phyloP scores from a whole-genome alignment of 2,888 invertebrate species.

The Cantharis rufa region DNA sequence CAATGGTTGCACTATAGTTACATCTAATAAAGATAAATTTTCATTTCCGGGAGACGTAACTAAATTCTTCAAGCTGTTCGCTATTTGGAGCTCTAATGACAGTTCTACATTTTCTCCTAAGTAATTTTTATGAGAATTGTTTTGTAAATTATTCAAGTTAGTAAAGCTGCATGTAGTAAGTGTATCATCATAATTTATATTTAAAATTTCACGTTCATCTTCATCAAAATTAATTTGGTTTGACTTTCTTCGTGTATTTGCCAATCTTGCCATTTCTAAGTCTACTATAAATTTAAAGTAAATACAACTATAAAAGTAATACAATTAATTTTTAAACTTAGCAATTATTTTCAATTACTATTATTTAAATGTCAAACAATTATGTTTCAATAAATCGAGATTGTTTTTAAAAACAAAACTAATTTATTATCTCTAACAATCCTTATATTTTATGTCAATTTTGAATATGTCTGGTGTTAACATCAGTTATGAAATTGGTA shows the following conservation, averaged over 20 bases:
- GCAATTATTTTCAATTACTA: background rate
- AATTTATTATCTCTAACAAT: background rate
- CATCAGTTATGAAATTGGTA: conserved; percentile 35
- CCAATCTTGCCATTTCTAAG: background rate
- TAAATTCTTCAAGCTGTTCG: conserved; percentile 45
- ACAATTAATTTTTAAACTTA: background rate
- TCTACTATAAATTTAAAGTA: background rate
- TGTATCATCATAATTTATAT: conserved; percentile 14
- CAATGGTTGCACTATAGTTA: conserved; percentile 50
- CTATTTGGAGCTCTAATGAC: conserved; percentile 50
- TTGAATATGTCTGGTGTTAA: conserved; percentile 36
- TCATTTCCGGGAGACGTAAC: conserved; percentile 43
- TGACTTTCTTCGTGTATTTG: background rate
- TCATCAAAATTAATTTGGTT: background rate
- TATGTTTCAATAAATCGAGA: background rate
- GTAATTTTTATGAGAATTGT: background rate
- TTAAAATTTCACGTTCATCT: conserved; percentile 20
- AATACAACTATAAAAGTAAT: background rate
- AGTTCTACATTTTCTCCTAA: conserved; percentile 38
- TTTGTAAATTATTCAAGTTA: background rate
- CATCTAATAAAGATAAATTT: conserved; percentile 46
- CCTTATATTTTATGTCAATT: conserved; percentile 20
- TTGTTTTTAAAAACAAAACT: background rate
- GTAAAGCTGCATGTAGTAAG: background rate
- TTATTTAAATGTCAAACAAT: conserved; percentile 5